phyloP scores from a whole-genome alignment of 2,797 vertebrate genomes.

The Spatula clypeata region DNA sequence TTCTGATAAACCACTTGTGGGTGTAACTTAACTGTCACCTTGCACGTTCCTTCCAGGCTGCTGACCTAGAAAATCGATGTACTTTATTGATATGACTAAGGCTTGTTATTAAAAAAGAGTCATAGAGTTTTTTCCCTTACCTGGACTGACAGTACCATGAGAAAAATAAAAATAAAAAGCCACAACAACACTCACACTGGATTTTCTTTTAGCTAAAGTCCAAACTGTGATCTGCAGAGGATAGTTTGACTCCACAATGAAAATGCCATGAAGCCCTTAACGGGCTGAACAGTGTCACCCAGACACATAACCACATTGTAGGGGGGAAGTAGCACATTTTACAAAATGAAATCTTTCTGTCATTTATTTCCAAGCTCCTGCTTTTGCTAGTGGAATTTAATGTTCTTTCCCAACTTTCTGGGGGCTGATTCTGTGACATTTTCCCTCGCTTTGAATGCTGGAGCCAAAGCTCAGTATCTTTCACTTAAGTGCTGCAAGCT shows the following conservation, averaged over 20 bases:
- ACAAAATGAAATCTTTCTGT: not conserved
- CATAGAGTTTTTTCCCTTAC: not conserved
- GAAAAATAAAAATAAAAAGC: not conserved
- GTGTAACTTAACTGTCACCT: not conserved
- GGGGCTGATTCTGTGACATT: not conserved
- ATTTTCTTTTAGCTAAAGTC: not conserved
- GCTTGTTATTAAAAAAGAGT: not conserved
- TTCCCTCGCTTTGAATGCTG: not conserved
- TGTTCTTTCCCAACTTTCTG: not conserved
- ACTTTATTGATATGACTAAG: not conserved
- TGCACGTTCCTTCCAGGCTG: not conserved
- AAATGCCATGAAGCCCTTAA: not conserved
- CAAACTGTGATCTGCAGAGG: not conserved
- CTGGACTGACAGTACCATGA: not conserved
- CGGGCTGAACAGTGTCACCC: not conserved
- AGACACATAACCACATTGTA: not conserved
- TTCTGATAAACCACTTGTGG: not conserved
- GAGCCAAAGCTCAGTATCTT: not conserved
- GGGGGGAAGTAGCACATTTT: not conserved
- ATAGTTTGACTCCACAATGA: not conserved
- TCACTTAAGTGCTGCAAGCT: not conserved
- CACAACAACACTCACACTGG: not conserved
- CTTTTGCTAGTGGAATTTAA: not conserved
- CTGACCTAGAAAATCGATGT: not conserved
- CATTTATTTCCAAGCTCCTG: not conserved